Percentiles rank a stretch among this genome's conserved stretches.
These are phyloP conservation scores for Microplitis deprimator DNA, from an alignment of 2,888 invertebrate species.

Conservation along the genomic window DNA sequence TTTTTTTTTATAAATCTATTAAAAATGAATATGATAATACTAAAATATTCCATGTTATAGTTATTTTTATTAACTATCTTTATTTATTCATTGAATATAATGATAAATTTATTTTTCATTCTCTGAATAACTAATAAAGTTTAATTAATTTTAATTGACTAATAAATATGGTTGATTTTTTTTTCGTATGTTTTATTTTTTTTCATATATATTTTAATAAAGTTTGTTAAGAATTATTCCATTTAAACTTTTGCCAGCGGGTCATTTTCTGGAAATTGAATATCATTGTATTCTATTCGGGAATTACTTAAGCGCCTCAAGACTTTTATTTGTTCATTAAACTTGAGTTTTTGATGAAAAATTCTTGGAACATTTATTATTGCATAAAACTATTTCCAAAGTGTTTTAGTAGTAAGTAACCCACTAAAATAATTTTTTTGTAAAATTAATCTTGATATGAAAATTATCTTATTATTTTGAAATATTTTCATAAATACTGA, in stretches of 20 bases:
- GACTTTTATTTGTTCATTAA: neutral
- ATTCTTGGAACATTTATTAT: neutral
- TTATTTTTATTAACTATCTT: neutral
- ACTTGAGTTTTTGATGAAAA: neutral
- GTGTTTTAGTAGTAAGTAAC: neutral
- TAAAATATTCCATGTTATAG: neutral
- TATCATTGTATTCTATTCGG: slow-evolving; percentile 6
- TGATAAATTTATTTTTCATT: neutral
- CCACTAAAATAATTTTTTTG: neutral
- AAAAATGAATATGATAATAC: neutral
- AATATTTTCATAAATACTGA: too few relatives aligned
- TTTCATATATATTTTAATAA: neutral
- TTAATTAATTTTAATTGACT: neutral
- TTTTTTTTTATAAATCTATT: neutral
- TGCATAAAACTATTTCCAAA: neutral
- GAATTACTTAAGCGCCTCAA: neutral
- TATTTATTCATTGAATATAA: neutral
- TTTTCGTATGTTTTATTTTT: neutral
- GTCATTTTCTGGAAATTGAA: slow-evolving; percentile 12
- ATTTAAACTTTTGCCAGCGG: neutral
- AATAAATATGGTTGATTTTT: neutral
- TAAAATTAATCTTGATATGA: neutral
- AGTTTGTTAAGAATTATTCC: neutral
- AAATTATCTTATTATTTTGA: too few relatives aligned
- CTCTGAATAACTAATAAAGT: neutral